phyloP scores from a whole-genome alignment of 1,140 invertebrate species.

The Bemisia tabaci region DNA sequence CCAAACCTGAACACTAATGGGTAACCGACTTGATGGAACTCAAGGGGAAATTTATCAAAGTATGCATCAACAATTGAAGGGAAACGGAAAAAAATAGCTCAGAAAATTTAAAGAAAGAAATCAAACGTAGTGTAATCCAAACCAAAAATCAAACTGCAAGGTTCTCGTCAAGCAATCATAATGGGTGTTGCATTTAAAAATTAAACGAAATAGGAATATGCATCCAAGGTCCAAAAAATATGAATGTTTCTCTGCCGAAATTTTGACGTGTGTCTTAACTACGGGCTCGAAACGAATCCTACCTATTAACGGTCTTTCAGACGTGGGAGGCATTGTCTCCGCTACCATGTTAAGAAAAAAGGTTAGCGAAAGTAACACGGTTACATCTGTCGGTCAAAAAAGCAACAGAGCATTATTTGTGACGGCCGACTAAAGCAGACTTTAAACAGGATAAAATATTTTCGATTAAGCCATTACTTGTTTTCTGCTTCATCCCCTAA shows the following conservation, averaged over 20 bases:
- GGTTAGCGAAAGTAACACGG: constrained; percentile 54
- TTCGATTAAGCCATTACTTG: too few relatives aligned
- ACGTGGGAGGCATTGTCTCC: constrained; percentile 47
- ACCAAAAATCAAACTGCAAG: neutral
- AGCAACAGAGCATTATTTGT: too few relatives aligned
- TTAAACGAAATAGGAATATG: neutral
- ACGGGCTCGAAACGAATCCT: constrained; percentile 18
- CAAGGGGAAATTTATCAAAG: neutral
- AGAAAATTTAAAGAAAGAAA: neutral
- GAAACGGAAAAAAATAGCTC: neutral
- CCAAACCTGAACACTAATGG: too few relatives aligned
- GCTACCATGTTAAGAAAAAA: constrained; percentile 56
- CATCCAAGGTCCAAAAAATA: neutral
- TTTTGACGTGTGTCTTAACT: neutral
- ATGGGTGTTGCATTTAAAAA: neutral
- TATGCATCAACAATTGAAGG: neutral
- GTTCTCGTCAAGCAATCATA: neutral
- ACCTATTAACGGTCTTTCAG: constrained; percentile 53
- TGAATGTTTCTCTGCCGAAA: neutral
- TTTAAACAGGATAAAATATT: too few relatives aligned
- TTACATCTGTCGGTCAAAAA: constrained; percentile 39
- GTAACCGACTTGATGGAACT: too few relatives aligned
- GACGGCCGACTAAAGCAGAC: too few relatives aligned
- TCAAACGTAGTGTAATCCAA: too few relatives aligned
- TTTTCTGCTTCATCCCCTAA: too few relatives aligned